Evolutionary conservation across 2,113 vertebrate genomes (phyloP), one percentile per base, ranked within the genome.

Genomic region (Ceratotherium simum): DNA sequence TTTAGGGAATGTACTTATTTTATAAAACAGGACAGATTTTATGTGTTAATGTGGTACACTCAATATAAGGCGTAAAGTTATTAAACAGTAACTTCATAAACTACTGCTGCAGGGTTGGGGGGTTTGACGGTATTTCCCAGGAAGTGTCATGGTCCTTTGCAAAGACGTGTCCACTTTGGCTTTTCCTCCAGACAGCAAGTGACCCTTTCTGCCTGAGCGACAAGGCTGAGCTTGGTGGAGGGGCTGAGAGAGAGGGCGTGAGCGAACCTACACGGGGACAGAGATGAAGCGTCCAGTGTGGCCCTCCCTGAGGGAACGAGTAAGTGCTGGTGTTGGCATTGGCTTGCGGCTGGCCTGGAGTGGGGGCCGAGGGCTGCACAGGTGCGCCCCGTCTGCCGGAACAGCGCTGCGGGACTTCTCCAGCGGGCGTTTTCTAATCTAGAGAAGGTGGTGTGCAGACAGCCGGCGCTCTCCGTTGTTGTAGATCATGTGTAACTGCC

Each of bases 221-320:
- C 58, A 46, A 51, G 65, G n/a, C 39, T n/a, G 65, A 58, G 8
- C 18, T 73, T 33, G 31, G 31, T 51, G 39, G 13, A 46, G 46
- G 48, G 14, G 27, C 27, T 0, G 29, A n/a, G 48, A 25, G 21
- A 78, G n/a, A 67, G 1, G 67, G n/a, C 2, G 0, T 36, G n/a
- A 62, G 83, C 4, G 12, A n/a, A 3, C 25, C 54, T 64, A 11
- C 2, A 16, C 0, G 6, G 51, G 48, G 33, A 23, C 16, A 46
- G 29, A 36, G 46, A 73, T 36, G n/a, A 33, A 17, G 17, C 3
- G 7, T 20, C 33, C 8, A n/a, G 9, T 10, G 48, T 2, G 16
- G 54, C 39, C 29, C 27, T 39, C 25, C 27, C 6, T 64, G 83
- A 39, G 39, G 33, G 9, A n/a, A 1, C 7, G 70, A 39, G 33